Percentiles rank a stretch among this genome's conserved stretches.
Evolutionary conservation across 2,113 vertebrate genomes (phyloP).

Genomic region (Xyrauchen texanus): DNA sequence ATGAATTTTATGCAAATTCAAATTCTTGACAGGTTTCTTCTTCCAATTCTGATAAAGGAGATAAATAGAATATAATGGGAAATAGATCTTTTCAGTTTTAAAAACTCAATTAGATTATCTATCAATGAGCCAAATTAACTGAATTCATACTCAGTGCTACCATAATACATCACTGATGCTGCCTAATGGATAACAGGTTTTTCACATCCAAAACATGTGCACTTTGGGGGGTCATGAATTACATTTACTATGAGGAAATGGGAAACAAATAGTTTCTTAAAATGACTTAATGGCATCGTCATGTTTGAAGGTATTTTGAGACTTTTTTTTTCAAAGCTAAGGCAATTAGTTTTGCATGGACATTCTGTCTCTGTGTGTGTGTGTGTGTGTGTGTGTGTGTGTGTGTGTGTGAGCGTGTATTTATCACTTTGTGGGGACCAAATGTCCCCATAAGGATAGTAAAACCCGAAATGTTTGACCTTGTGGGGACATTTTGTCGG

Average conservation of each 20-base stretch:
- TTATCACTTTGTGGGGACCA: no score
- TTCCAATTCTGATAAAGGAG: neutral
- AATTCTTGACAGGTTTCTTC: slow-evolving; percentile 2
- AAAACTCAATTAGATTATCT: neutral
- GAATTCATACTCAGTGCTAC: slow-evolving; percentile 3
- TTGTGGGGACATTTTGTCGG: no score
- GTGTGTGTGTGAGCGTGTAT: neutral
- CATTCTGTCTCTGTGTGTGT: no score
- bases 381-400: neutral
- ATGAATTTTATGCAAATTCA: neutral
- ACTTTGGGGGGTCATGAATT: slow-evolving; percentile 12
- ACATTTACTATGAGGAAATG: slow-evolving; percentile 43
- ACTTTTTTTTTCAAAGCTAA: slow-evolving; percentile 42
- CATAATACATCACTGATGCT: neutral
- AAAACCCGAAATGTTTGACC: no score
- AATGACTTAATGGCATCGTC: slow-evolving; percentile 38
- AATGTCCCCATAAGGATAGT: no score
- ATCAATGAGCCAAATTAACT: neutral
- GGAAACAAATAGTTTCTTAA: slow-evolving; percentile 50
- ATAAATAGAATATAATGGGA: neutral
- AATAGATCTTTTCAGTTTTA: neutral
- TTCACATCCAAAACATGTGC: slow-evolving; percentile 49
- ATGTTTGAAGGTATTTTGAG: slow-evolving; percentile 34
- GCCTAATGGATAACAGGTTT: slow-evolving; percentile 50
- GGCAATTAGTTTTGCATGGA: slow-evolving; percentile 22